A percentile compares a stretch with the other conserved stretches of the same genome.
These are phyloP conservation scores for Pogonocichla stellata DNA, from an alignment of 2,113 vertebrate species.

Conservation along the genomic window DNA sequence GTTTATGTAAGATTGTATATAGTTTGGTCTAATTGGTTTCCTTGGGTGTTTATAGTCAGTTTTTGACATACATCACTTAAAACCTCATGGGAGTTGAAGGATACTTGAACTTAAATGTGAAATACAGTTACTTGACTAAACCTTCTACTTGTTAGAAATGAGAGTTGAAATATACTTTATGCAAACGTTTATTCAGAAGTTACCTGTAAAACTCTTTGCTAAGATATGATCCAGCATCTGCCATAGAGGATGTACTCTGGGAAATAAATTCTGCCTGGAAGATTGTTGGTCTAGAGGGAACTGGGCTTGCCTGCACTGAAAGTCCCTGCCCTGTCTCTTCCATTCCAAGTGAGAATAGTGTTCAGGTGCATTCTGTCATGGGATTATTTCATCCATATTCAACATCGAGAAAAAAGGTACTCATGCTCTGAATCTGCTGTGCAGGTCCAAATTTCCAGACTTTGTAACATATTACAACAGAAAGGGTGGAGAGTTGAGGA, in stretches of 20 bases:
- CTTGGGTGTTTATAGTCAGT: not conserved
- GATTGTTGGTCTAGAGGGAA: not conserved
- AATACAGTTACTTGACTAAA: not conserved
- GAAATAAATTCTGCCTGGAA: not conserved
- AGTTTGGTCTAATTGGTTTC: not conserved
- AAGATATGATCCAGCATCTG: not conserved
- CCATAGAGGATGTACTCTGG: not conserved
- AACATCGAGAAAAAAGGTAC: not conserved
- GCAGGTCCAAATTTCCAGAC: not conserved
- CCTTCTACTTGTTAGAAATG: not conserved
- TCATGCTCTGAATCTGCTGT: not conserved
- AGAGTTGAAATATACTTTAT: not conserved
- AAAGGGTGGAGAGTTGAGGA: not conserved
- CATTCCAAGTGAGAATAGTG: rapidly evolving
- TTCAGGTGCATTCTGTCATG: not conserved
- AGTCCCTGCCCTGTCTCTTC: not conserved
- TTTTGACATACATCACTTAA: not conserved
- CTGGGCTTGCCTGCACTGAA: not conserved
- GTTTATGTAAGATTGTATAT: not conserved
- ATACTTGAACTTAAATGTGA: not conserved
- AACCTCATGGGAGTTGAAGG: not conserved
- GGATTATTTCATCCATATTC: not conserved
- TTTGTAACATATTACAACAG: not conserved
- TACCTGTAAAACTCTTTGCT: not conserved
- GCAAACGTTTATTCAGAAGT: not conserved